A percentile compares a stretch with the other conserved stretches of the same genome.
Conservation (phyloP, 2,888 invertebrate species). For the Tenthredo mesomela region DNA sequence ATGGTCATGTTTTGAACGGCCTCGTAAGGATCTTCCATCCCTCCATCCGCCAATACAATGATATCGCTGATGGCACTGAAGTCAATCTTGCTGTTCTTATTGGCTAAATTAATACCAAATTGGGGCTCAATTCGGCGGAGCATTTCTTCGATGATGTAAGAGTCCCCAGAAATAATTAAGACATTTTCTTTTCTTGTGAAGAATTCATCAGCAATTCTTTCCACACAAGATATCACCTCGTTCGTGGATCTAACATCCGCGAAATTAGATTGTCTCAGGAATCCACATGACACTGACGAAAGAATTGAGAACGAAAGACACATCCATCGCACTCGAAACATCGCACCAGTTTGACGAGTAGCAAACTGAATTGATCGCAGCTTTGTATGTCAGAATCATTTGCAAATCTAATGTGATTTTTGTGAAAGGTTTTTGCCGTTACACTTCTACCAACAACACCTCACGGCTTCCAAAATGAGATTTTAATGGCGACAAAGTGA, state of each 20-base stretch:
- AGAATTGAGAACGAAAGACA: neutral
- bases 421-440: no score
- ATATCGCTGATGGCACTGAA: neutral
- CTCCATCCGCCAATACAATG: neutral
- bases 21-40: neutral
- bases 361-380: neutral
- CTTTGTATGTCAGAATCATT: neutral
- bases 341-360: neutral
- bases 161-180: neutral
- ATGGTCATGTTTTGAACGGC: neutral
- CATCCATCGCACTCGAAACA: neutral
- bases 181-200: neutral
- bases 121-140: no score
- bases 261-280: neutral
- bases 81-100: neutral
- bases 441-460: no score
- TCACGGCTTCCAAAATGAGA: no score
- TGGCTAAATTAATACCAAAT: neutral
- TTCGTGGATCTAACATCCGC: neutral
- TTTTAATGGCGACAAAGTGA: no score
- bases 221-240: neutral
- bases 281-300: neutral
- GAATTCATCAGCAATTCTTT: neutral
- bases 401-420: neutral
- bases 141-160: neutral